These are phyloP conservation scores for Muricea muricata DNA, from an alignment of 92 coral and sea anemone genomes.

Conservation along the genomic window DNA sequence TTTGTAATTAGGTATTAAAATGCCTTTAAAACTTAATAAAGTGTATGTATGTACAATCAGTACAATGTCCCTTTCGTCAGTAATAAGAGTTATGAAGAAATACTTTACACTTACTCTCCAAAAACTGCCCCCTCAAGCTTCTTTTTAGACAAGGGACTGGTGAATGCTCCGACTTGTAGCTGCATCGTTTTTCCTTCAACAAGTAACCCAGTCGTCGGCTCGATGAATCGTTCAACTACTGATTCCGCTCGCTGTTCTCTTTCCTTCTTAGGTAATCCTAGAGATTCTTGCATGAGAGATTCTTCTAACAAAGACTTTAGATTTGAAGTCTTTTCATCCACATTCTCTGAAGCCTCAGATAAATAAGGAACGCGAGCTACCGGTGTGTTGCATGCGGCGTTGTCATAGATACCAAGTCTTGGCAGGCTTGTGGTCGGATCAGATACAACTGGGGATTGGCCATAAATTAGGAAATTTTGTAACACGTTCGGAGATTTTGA, in stretches of 20 bases:
- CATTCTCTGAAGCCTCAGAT: background rate
- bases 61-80: no score
- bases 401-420: background rate
- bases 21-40: no score
- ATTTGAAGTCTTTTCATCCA: background rate
- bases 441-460: slow-evolving; percentile 12
- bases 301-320: slow-evolving; percentile 8
- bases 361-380: background rate
- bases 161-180: slow-evolving; percentile 59
- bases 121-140: slow-evolving; percentile 69
- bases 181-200: slow-evolving; percentile 85
- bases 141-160: slow-evolving; percentile 78
- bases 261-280: background rate
- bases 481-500: background rate
- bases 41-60: no score
- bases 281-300: background rate
- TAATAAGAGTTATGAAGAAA: no score
- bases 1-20: no score
- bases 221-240: background rate
- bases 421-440: slow-evolving; percentile 10
- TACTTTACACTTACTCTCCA: slow-evolving; percentile 73
- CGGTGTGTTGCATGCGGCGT: background rate
- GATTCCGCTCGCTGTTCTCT: slow-evolving; percentile 9
- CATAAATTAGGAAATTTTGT: background rate
- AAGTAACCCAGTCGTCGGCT: slow-evolving; percentile 58